Base-by-base conservation (phyloP, 2,797 vertebrate genomes). In the Leptoclinus maculatus region DNA sequence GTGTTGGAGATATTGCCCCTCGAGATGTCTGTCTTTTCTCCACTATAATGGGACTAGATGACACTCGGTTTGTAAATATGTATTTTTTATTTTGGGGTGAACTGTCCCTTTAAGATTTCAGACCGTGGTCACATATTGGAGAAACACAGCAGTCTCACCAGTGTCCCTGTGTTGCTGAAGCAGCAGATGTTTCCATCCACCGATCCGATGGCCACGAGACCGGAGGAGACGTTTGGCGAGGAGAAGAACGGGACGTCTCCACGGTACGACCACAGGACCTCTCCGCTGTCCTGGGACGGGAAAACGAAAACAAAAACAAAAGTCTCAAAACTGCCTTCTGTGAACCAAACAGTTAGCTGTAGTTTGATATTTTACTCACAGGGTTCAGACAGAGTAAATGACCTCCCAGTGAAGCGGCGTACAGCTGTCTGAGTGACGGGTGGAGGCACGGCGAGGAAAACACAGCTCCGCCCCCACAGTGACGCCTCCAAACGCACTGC, bases 371-470 rank as follows among this genome's bases (percentile, higher is more conserved):
- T 69, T 17, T 60, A 95, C 97, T 79, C 94, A 99, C 98, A 2
- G 96, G 95, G 78, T 94, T 83, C 68, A 97, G 62, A 85, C 96
- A 97, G 78, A 97, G 57, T 3, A 99, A 82, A 0, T 89, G 86
- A 70, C 97, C 97, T 83, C 96, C 94, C n/a, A 99, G 93, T 0
- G 98, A 97, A 4, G 97, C 97, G 71, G 93, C 92, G 25, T 97
- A 99, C 36, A 99, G 89, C 45, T 87, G 95, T 80, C 96, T 91
- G 16, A 90, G 95, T 5, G 79, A 84, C 1, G 87, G 57, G 70
- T 91, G 95, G 41, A 99, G 71, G 88, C 92, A 95, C 1, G 98
- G 97, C 12, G 98, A 98, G 21, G 98, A 97, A 92, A 98, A 99
- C 66, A 99, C 93, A 2, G 96, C 95, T 72, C 97, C 97, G 3